Percentiles rank a stretch among this genome's conserved stretches.
Evolutionary conservation across 2,113 vertebrate genomes (phyloP).

Genomic region (Corynorhinus townsendii): DNA sequence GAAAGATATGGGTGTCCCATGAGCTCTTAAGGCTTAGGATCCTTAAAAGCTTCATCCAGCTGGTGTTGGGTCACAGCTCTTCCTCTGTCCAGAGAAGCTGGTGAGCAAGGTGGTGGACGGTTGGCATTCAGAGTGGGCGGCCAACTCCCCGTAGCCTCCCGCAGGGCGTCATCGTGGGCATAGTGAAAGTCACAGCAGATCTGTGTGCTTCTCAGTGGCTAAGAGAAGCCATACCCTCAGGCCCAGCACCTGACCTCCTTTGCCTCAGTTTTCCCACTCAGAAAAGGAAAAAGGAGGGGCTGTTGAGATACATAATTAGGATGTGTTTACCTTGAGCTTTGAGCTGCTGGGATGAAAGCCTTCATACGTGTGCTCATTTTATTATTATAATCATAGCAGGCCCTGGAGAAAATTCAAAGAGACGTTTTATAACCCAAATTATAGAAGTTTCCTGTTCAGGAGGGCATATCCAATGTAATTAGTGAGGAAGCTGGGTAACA

Average conservation of each 20-base stretch:
- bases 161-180: background rate
- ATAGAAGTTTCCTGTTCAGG: conserved; percentile 35
- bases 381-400: conserved; percentile 34
- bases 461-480: conserved; percentile 33
- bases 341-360: conserved; percentile 39
- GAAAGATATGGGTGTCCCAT: fast-evolving
- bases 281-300: background rate
- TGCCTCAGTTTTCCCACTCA: conserved; percentile 49
- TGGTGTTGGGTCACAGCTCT: too few relatives aligned
- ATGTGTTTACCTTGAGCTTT: background rate
- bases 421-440: conserved; percentile 53
- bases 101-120: fast-evolving
- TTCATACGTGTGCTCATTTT: background rate
- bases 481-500: background rate
- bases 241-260: conserved; percentile 44
- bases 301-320: background rate
- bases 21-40: background rate
- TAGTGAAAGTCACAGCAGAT: background rate
- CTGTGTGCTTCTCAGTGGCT: background rate
- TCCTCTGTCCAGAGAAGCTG: background rate
- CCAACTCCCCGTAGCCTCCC: fast-evolving
- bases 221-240: background rate
- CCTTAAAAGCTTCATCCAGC: background rate
- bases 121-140: fast-evolving
- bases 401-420: conserved; percentile 64